Percentiles rank a stretch among this genome's conserved stretches.
phyloP scores from a whole-genome alignment of 2,888 invertebrate genomes.

The Anticlea derivata region DNA sequence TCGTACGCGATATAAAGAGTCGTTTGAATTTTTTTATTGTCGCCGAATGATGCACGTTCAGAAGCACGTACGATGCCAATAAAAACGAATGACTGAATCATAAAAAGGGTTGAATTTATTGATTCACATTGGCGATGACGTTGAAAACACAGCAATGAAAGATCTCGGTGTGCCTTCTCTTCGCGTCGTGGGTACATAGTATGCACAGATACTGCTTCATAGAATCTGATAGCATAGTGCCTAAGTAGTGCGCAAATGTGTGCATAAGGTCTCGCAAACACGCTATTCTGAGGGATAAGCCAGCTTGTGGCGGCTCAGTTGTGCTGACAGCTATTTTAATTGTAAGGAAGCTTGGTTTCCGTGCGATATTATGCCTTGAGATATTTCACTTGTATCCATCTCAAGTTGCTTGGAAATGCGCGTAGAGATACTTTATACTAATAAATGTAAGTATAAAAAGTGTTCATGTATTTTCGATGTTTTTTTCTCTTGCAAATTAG shows the following conservation, averaged over 20 bases:
- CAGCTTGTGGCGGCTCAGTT: constrained; percentile 1
- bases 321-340: constrained; percentile 3
- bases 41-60: constrained; percentile 71
- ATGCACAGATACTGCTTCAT: neutral
- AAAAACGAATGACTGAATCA: constrained; percentile 77
- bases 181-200: neutral
- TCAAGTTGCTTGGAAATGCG: too few species aligned
- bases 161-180: constrained; percentile 20
- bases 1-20: constrained; percentile 62
- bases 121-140: constrained; percentile 74
- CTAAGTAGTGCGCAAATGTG: neutral
- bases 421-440: too few species aligned
- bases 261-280: neutral
- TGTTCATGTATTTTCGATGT: too few species aligned
- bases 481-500: too few species aligned
- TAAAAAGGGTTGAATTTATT: constrained; percentile 82
- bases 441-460: too few species aligned
- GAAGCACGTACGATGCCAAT: constrained; percentile 70
- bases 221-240: neutral
- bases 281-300: neutral
- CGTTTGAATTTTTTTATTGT: constrained; percentile 71
- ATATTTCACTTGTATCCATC: too few species aligned
- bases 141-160: constrained; percentile 18
- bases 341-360: neutral
- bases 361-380: neutral